Base-by-base conservation (phyloP, 2,797 vertebrate genomes). In the Eospalax fontanierii region DNA sequence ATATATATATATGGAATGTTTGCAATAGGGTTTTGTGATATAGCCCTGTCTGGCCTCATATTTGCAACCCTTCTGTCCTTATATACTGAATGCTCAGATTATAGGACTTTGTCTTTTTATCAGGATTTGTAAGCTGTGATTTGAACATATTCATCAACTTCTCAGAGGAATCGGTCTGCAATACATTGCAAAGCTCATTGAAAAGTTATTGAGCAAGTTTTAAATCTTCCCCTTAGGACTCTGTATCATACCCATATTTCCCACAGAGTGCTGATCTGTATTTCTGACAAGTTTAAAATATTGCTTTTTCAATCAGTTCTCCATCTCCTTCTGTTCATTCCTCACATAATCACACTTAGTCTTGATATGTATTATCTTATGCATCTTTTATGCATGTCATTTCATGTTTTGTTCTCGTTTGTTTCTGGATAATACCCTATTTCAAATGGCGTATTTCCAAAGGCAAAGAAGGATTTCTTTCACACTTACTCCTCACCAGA, bases 281-380 rank as follows among this genome's bases (percentile, higher is more conserved):
- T 50, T 46, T 65, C 40, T 57, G 63, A n/a, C 19, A 78, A 87
- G 65, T 54, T 35, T 33, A 94, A 80, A 59, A 15, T 6, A 85
- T 85, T 21, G 38, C 10, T 24, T 75, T 88, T 90, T 95, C 66
- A 43, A 50, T 78, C 9, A 92, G 85, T 85, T 66, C 40, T 54
- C 19, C 43, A 80, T 80, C 4, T 57, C 43, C 12, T 86, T 71
- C 73, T 87, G 79, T 26, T 93, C 74, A 85, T 43, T 85, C 38
- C 30, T 74, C 43, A 86, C 28, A 86, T 75, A 93, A 96, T 92
- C 74, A 95, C 19, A 86, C 46, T 90, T 30, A 46, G 19, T 57
- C 22, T 40, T 80, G 63, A 88, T 78, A 4, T 43, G 73, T 40
- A 84, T 66, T 90, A 94, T 68, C n/a, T 89, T 70, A 88, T 70